These are phyloP conservation scores for Drepanosiphum platanoidis DNA, from an alignment of 2,888 invertebrate species.

Conservation along the genomic window DNA sequence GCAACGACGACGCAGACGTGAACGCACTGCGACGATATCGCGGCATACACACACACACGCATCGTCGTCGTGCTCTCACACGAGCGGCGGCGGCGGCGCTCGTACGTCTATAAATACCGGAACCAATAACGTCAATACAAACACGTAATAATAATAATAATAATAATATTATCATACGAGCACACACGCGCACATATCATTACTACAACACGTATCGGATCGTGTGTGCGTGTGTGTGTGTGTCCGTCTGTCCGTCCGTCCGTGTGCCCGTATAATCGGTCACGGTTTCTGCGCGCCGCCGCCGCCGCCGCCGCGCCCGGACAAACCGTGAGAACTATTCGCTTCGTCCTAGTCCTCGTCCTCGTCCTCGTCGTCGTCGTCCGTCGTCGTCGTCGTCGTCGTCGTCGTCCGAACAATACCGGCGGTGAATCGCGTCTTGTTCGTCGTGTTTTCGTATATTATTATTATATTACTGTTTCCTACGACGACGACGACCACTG, in stretches of 20 bases:
- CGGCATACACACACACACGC: neutral
- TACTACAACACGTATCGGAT: constrained; percentile 12
- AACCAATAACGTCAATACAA: constrained; percentile 56
- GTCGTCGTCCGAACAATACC: constrained; percentile 47
- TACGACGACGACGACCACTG: neutral
- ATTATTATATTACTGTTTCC: constrained; percentile 47
- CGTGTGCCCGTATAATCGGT: constrained; percentile 44
- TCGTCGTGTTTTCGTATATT: constrained; percentile 19
- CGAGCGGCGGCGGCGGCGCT: too few species aligned
- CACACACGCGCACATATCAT: neutral
- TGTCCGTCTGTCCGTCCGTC: neutral
- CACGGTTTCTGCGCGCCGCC: constrained; percentile 60
- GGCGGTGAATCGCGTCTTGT: constrained; percentile 18
- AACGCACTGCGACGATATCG: neutral
- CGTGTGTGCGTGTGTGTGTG: neutral
- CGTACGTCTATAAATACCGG: constrained; percentile 44
- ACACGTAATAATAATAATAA: constrained; percentile 34
- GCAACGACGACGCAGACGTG: constrained; percentile 9
- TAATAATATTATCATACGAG: constrained; percentile 12
- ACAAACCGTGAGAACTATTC: constrained; percentile 58
- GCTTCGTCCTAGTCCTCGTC: too few species aligned
- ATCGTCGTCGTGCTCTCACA: neutral
- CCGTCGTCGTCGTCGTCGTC: constrained; percentile 20
- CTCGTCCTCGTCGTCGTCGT: constrained; percentile 19
- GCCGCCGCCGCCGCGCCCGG: constrained; percentile 6